These are phyloP conservation scores for Myotis daubentonii DNA, from an alignment of 2,797 vertebrate species.

Conservation along the genomic window DNA sequence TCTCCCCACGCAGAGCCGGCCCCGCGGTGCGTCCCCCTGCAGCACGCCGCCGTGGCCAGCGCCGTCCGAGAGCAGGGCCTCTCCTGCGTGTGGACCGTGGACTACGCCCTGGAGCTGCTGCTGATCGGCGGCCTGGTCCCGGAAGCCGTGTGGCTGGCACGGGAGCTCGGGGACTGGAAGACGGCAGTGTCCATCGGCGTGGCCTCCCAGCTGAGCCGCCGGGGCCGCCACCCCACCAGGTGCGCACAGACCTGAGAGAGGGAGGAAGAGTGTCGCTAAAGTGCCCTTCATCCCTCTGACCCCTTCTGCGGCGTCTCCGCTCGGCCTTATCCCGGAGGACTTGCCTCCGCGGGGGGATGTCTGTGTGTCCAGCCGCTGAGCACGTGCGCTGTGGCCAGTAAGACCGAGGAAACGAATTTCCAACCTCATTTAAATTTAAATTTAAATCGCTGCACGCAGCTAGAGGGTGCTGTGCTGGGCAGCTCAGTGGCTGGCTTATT, in stretches of 20 bases:
- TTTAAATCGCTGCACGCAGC: not conserved
- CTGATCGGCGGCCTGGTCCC: slow-evolving; percentile 93
- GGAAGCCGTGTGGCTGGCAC: slow-evolving; percentile 94
- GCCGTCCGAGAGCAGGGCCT: slow-evolving; percentile 91
- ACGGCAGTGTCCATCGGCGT: slow-evolving; percentile 91
- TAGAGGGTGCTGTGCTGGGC: not conserved
- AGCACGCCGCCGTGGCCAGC: slow-evolving; percentile 86
- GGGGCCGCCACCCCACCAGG: slow-evolving; percentile 83
- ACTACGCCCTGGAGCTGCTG: slow-evolving; percentile 94
- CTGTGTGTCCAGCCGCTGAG: not conserved
- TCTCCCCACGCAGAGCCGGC: slow-evolving; percentile 67
- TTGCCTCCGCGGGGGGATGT: not conserved
- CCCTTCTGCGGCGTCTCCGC: not conserved
- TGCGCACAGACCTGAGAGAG: slow-evolving; percentile 74
- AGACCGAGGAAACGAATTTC: not conserved
- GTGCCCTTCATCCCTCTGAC: not conserved
- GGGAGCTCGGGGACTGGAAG: slow-evolving; percentile 95
- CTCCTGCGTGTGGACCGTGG: slow-evolving; percentile 94
- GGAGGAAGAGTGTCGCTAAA: not conserved
- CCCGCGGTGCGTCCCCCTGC: slow-evolving; percentile 89
- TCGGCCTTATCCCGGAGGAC: not conserved
- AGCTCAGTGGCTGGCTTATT: not conserved
- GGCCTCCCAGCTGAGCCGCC: slow-evolving; percentile 88
- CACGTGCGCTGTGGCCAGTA: not conserved
- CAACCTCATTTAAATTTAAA: not conserved